phyloP scores from a whole-genome alignment of 2,888 invertebrate species.

The Endotricha flammealis region DNA sequence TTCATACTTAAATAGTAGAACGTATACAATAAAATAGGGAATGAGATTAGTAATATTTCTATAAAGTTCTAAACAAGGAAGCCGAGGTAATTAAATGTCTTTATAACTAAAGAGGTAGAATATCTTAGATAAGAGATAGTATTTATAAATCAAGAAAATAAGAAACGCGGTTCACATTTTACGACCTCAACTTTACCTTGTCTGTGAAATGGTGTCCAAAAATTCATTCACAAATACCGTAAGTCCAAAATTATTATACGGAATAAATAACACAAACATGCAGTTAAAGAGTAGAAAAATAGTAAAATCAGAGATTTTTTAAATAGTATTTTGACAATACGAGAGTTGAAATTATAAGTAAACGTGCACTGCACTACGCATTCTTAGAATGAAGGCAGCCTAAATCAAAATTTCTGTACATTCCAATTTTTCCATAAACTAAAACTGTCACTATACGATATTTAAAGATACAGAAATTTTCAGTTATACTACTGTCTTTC shows the following conservation, averaged over 20 bases:
- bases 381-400: too few relatives aligned
- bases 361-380: too few relatives aligned
- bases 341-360: too few relatives aligned
- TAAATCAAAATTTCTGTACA: too few relatives aligned
- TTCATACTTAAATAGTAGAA: conserved; percentile 47
- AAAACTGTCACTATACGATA: too few relatives aligned
- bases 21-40: conserved; percentile 36
- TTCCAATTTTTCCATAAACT: too few relatives aligned
- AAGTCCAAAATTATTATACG: conserved; percentile 20
- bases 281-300: conserved; percentile 4
- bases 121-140: conserved; percentile 12
- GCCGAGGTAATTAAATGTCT: conserved; percentile 66
- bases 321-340: too few relatives aligned
- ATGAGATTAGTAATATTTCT: conserved; percentile 22
- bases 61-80: conserved; percentile 52
- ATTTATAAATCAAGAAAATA: conserved; percentile 14
- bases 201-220: conserved; percentile 47
- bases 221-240: conserved; percentile 27
- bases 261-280: conserved; percentile 7
- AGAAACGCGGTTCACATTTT: conserved; percentile 43
- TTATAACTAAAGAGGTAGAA: conserved; percentile 16
- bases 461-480: too few relatives aligned
- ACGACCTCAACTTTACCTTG: conserved; percentile 65
- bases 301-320: conserved; percentile 16
- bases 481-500: too few relatives aligned